Percentiles rank a stretch among this genome's conserved stretches.
These are phyloP conservation scores for Rhyacichthys aspro DNA, from an alignment of 2,797 vertebrate genomes.

Conservation along the genomic window DNA sequence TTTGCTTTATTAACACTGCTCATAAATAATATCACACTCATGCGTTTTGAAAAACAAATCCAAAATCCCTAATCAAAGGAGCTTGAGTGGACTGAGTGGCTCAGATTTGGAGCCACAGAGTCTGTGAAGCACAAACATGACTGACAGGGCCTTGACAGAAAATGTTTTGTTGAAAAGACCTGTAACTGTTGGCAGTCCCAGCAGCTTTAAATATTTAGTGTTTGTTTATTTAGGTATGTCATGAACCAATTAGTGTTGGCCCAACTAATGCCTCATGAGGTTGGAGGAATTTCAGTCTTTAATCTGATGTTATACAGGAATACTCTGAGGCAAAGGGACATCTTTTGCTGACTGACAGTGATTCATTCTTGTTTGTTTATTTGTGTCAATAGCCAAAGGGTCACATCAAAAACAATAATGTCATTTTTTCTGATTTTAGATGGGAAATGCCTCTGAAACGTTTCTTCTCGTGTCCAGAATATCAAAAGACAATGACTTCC, in stretches of 20 bases:
- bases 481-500: constrained; percentile 82
- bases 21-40: no score
- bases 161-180: neutral
- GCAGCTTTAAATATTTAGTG: neutral
- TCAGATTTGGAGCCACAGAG: no score
- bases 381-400: constrained; percentile 10
- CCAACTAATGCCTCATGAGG: neutral
- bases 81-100: no score
- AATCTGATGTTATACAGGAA: neutral
- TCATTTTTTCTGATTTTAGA: constrained; percentile 70
- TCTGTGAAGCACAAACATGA: neutral
- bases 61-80: no score
- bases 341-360: neutral
- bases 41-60: no score
- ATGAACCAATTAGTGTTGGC: neutral
- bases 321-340: no score
- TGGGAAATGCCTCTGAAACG: constrained; percentile 84
- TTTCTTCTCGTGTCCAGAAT: constrained; percentile 80
- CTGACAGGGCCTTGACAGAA: neutral
- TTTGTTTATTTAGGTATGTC: neutral
- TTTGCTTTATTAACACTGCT: no score
- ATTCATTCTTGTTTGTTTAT: neutral
- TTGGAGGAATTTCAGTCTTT: neutral
- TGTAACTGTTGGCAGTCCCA: neutral
- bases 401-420: neutral